Percentiles rank a stretch among this genome's conserved stretches.
phyloP scores from a whole-genome alignment of 2,888 invertebrate genomes.

The Opisthograptis luteolata region DNA sequence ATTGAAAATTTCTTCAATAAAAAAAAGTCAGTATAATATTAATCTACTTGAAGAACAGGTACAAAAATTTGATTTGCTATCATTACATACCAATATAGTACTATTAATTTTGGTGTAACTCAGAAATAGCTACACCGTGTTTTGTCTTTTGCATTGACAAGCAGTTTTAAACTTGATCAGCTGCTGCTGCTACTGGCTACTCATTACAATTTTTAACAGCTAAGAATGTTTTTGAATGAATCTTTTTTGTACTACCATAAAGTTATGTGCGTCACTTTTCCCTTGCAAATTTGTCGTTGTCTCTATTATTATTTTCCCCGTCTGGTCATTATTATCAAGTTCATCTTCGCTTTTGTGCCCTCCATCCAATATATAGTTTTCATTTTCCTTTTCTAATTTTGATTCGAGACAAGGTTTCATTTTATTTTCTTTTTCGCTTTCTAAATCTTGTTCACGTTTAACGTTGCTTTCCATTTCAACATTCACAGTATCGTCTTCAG shows the following conservation, averaged over 20 bases:
- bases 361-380: constrained; percentile 38
- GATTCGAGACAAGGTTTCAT: constrained; percentile 5
- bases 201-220: background rate
- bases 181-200: too few relatives aligned
- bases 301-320: background rate
- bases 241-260: constrained; percentile 37
- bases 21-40: too few relatives aligned
- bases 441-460: background rate
- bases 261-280: constrained; percentile 13
- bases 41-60: too few relatives aligned
- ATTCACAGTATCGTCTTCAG: constrained; percentile 50
- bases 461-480: background rate
- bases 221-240: constrained; percentile 30
- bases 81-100: too few relatives aligned
- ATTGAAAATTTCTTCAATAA: too few relatives aligned
- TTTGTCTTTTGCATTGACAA: too few relatives aligned
- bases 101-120: too few relatives aligned
- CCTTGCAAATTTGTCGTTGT: background rate
- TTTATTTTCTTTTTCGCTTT: background rate
- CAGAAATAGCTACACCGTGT: background rate
- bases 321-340: constrained; percentile 28
- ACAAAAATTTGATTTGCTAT: too few relatives aligned
- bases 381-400: constrained; percentile 47
- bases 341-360: constrained; percentile 35
- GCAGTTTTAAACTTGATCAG: too few relatives aligned